Conservation (phyloP, 1,140 invertebrate species). For the Probaryconus sp. region DNA sequence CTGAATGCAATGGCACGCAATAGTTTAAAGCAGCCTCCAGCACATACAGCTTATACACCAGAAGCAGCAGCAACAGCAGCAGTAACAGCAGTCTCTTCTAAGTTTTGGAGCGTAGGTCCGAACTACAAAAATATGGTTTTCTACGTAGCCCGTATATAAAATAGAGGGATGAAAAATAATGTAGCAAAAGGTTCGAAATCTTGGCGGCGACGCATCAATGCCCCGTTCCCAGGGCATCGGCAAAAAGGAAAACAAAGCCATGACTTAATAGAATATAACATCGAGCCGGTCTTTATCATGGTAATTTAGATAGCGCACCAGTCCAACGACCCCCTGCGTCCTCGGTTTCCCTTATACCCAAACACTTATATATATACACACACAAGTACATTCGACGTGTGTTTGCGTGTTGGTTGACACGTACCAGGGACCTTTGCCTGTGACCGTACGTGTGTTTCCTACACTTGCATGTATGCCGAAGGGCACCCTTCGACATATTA, state of each 20-base stretch:
- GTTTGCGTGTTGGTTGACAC: conserved; percentile 22
- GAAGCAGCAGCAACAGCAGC: too few species aligned
- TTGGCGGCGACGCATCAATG: conserved; percentile 39
- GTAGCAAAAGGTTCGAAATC: conserved; percentile 8
- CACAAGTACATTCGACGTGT: conserved; percentile 6
- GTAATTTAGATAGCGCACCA: conserved; percentile 72
- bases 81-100: too few species aligned
- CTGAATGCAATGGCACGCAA: too few species aligned
- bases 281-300: conserved; percentile 75
- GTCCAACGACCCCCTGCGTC: conserved; percentile 72
- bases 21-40: too few species aligned
- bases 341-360: conserved; percentile 28
- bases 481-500: conserved; percentile 67
- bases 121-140: conserved; percentile 11
- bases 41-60: too few species aligned
- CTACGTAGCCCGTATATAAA: neutral
- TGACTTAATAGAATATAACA: conserved; percentile 75
- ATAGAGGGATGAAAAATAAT: conserved; percentile 15
- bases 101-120: too few species aligned
- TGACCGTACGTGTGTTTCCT: neutral
- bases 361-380: conserved; percentile 15
- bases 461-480: neutral
- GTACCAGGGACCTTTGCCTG: too few species aligned
- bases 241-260: conserved; percentile 72
- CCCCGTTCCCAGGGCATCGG: conserved; percentile 65